Percentiles rank a stretch among this genome's conserved stretches.
These are phyloP conservation scores for Zaprionus capensis DNA, from an alignment of 1,140 invertebrate genomes.

Conservation along the genomic window DNA sequence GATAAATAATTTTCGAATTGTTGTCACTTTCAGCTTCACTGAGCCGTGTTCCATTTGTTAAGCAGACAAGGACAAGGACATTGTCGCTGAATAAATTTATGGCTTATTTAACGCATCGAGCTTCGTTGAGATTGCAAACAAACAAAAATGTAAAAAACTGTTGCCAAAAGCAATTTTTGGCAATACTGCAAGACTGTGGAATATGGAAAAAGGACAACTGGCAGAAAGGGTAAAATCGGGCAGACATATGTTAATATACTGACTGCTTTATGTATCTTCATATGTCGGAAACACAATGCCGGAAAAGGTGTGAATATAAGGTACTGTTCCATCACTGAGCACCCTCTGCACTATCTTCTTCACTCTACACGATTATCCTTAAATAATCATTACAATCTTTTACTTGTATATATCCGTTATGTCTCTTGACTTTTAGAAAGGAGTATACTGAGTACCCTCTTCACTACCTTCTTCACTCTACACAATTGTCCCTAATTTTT, in stretches of 20 bases:
- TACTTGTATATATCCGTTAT: no score
- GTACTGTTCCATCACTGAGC: no score
- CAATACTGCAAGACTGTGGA: not conserved
- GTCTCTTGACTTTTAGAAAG: no score
- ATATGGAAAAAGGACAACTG: not conserved
- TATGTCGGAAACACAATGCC: not conserved
- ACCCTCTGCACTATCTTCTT: no score
- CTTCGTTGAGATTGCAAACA: not conserved
- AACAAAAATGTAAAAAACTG: slow-evolving; percentile 14
- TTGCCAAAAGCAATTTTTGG: slow-evolving; percentile 21
- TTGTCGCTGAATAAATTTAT: slow-evolving; percentile 38
- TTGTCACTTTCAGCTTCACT: slow-evolving; percentile 50
- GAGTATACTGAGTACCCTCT: not conserved
- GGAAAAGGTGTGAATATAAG: no score
- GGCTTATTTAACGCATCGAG: slow-evolving; percentile 34
- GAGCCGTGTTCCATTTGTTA: slow-evolving; percentile 24
- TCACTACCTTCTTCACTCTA: not conserved
- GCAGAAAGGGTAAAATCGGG: not conserved
- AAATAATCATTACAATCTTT: no score
- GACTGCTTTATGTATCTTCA: not conserved
- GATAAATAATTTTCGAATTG: slow-evolving; percentile 24
- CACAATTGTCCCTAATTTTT: no score
- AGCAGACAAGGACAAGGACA: slow-evolving; percentile 36
- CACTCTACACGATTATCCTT: no score
- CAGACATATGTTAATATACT: not conserved